Evolutionary conservation across 2,113 vertebrate genomes (phyloP).

Genomic region (Chaetodon auriga): DNA sequence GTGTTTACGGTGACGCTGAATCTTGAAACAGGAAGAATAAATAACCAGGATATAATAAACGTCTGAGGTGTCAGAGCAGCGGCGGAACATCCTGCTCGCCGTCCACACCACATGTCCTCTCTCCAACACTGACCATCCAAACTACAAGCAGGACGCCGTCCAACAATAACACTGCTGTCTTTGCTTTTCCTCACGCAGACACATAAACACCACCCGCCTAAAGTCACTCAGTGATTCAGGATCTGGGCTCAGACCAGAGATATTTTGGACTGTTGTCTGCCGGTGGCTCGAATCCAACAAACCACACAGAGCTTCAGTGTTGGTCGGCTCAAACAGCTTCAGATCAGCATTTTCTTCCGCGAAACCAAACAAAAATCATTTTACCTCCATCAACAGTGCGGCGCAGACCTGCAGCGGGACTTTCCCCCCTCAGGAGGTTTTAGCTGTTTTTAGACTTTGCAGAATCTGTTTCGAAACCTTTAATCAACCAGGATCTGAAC

Average conservation of each 20-base stretch:
- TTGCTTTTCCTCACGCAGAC: conserved; percentile 28
- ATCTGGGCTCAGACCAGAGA: conserved; percentile 22
- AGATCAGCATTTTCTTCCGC: not conserved
- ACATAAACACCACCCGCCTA: not conserved
- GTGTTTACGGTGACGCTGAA: not conserved
- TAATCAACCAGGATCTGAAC: not conserved
- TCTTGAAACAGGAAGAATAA: conserved; percentile 11
- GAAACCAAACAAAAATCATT: not conserved
- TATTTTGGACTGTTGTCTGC: conserved; percentile 10
- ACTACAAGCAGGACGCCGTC: conserved; percentile 2
- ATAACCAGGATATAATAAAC: not conserved
- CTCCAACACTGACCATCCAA: not conserved
- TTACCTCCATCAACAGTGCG: not conserved
- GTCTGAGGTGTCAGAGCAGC: not conserved
- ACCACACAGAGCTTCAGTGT: not conserved
- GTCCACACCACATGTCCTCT: conserved; percentile 6
- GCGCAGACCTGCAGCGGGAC: not conserved
- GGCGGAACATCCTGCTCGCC: not conserved
- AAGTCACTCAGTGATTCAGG: conserved; percentile 1
- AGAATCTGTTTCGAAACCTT: not conserved
- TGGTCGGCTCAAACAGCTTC: not conserved
- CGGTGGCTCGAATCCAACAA: not conserved
- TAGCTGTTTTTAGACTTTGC: not conserved
- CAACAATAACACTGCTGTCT: conserved; percentile 47
- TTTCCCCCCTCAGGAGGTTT: conserved; percentile 15